Base-by-base conservation (phyloP, 1,140 invertebrate genomes). In the Gonioctena quinquepunctata region DNA sequence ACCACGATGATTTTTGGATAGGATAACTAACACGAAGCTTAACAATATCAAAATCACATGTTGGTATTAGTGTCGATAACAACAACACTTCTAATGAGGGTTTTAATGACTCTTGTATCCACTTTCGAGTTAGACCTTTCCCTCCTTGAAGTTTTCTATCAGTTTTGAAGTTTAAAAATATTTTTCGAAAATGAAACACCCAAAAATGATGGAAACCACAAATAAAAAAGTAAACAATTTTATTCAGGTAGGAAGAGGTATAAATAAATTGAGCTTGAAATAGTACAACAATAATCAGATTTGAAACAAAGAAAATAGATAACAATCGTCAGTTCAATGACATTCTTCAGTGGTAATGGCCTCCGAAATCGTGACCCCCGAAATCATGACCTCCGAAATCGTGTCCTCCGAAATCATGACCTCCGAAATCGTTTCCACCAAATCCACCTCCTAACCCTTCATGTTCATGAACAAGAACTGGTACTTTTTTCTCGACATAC, bases 401-500 rank as follows among this genome's bases (percentile, higher is more conserved):
- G 27, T 70, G 59, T 8, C 60, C 63, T 16, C 61, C 60, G 25
- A 27, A 62, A 62, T 33, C 13, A 19, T 33, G 19, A 27, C 71
- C 73, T 5, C 70, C 73, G 59, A 61, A 69, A 60, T 56, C 65
- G 48, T 54, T 57, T 5, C 65, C 70, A 4, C 28, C 68, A 57
- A 56, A 61, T 69, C 70, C 57, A 18, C 52, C 59, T 25, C 28
- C 57, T 6, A 11, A 28, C 13, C 68, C 71, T 16, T 49, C 50
- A 33, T 52, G 27, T 5, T 70, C 71, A 22, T 77, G 74, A 50
- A 79, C 68, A 42, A 70, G 65, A 67, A 79, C 66, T 68, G 79
- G 79, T 33, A 79, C 72, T 42, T 73, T 71, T 60, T 79, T 80
- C 59, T 80, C 74, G 2, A 78, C 67, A 13, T 49, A 7, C 8